A percentile compares a stretch with the other conserved stretches of the same genome.
Conservation (phyloP, 2,113 vertebrate genomes). For the Calonectris borealis region DNA sequence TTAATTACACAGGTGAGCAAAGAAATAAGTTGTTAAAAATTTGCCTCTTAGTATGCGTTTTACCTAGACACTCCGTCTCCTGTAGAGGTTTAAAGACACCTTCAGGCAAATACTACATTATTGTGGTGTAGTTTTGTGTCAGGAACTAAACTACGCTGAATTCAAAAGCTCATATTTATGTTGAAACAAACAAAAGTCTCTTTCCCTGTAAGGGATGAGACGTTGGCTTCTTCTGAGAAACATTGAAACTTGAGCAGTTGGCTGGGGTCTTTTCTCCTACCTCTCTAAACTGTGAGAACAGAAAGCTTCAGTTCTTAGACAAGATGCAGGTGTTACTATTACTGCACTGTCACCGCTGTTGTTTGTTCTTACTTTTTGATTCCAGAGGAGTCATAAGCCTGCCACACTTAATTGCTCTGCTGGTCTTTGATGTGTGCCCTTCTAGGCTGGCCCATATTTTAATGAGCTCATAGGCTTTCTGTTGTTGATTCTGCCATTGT, state of each 20-base stretch:
- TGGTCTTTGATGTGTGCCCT: background rate
- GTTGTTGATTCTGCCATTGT: background rate
- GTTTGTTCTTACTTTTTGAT: background rate
- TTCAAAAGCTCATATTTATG: background rate
- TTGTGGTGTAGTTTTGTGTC: background rate
- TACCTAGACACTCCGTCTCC: background rate
- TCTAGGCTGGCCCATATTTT: background rate
- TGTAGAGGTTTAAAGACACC: background rate
- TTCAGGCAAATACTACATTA: background rate
- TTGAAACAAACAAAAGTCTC: background rate
- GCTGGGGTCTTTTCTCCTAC: background rate
- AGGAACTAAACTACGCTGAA: background rate
- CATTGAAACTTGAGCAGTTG: background rate
- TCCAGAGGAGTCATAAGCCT: background rate
- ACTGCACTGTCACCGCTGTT: background rate
- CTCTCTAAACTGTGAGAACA: background rate
- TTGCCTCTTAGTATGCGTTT: accelerated
- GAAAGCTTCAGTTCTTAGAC: background rate
- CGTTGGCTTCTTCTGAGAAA: background rate
- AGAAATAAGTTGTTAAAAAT: background rate
- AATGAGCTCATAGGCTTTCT: background rate
- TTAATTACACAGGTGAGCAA: background rate
- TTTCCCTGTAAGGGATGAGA: background rate
- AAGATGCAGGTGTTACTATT: background rate
- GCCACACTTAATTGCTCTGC: background rate